Evolutionary conservation across 2,888 invertebrate genomes (phyloP).

Genomic region (Noctua fimbriata): DNA sequence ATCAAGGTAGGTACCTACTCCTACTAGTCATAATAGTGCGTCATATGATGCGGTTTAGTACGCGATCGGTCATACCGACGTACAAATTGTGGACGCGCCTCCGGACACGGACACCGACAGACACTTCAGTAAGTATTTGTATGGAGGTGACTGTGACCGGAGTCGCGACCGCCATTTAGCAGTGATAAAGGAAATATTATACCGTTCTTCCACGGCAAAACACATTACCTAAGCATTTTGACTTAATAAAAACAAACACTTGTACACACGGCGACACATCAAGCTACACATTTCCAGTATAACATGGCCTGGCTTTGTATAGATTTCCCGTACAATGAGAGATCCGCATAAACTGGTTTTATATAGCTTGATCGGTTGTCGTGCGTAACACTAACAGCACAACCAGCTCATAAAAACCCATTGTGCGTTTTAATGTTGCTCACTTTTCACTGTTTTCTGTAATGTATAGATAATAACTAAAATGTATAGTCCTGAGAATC

Average conservation of each 20-base stretch:
- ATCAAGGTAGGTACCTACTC: background rate
- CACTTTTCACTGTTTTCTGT: background rate
- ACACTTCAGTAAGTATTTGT: background rate
- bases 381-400: no score
- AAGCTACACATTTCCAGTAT: no score
- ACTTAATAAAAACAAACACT: background rate
- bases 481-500: background rate
- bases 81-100: background rate
- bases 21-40: background rate
- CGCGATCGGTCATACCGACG: background rate
- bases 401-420: background rate
- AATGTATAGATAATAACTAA: background rate
- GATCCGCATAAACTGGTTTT: no score
- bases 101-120: background rate
- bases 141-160: background rate
- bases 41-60: constrained; percentile 17
- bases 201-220: background rate
- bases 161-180: background rate
- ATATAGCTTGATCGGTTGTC: no score
- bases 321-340: no score
- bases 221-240: background rate
- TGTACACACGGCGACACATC: no score
- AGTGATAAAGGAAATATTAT: background rate
- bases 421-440: background rate
- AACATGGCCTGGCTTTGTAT: no score